Base-by-base conservation (phyloP, 2,113 vertebrate species). In the Pteronura brasiliensis region DNA sequence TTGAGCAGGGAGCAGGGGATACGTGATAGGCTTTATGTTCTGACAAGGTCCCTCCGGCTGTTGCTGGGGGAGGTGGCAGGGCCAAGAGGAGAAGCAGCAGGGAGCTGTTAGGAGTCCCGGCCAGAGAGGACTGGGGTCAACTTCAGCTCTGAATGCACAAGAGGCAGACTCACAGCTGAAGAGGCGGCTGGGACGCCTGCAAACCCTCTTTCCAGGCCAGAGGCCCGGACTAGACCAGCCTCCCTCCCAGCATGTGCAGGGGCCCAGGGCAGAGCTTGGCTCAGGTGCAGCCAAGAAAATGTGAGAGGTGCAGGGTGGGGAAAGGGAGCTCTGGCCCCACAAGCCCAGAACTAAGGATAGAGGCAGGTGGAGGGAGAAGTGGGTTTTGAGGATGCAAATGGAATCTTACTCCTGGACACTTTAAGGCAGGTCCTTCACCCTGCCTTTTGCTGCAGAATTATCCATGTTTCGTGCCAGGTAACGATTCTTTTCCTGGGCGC, bases 11-110 rank as follows among this genome's bases (percentile, higher is more conserved):
- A 18, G 21, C 27, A 49, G 59, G 65, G 36, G 3, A 2, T n/a
- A 4, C 0, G 1, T 2, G 36, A 23, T 36, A 2, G 2, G 27
- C 21, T 74, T 17, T 57, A 21, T 4, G 8, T 57, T 49, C 57
- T 59, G 23, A 63, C 31, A 12, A 25, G 39, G 9, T 3, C 14
- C 57, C 57, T 13, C 12, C 4, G 1, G 12, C 34, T 42, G 63
- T 23, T 36, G 5, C 3, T 36, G 47, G 4, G 47, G n/a, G 63
- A 4, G 20, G 9, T n/a, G 67, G 31, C 27, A 82, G 44, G 17
- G 21, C 36, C 27, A 34, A 7, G n/a, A 57, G n/a, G 69, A 25
- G 57, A 34, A 20, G 61, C 4, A 69, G 21, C 1, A 3, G 42
- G 67, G 59, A 15, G n/a, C 63, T 42, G 42, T 8, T 3, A 27